Evolutionary conservation across 2,888 invertebrate genomes (phyloP).

Genomic region (Campoplex capitator): DNA sequence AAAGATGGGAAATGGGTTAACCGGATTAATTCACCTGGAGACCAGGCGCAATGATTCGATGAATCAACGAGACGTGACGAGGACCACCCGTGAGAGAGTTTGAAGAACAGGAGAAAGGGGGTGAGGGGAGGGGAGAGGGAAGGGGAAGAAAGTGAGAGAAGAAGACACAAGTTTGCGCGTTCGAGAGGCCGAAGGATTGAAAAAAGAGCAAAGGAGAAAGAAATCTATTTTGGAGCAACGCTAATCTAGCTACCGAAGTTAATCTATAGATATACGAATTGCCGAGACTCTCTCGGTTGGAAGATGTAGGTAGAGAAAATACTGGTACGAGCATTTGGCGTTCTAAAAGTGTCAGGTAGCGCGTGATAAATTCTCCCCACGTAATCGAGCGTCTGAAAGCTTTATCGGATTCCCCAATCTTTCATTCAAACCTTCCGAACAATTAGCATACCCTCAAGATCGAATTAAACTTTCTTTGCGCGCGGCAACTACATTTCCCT

Average conservation of each 20-base stretch:
- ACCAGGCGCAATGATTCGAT: constrained; percentile 32
- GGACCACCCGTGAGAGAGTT: constrained; percentile 52
- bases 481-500: background rate
- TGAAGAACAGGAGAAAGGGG: background rate
- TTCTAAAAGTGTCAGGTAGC: constrained; percentile 66
- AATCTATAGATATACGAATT: background rate
- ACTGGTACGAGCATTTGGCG: constrained; percentile 50
- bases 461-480: constrained; percentile 5
- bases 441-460: background rate
- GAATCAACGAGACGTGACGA: constrained; percentile 42
- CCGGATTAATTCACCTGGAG: constrained; percentile 24
- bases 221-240: constrained; percentile 60
- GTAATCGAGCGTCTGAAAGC: constrained; percentile 44
- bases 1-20: background rate
- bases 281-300: constrained; percentile 28
- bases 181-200: background rate
- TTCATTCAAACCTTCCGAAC: constrained; percentile 36
- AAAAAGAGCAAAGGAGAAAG: constrained; percentile 40
- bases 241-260: constrained; percentile 39
- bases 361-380: constrained; percentile 64
- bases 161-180: constrained; percentile 48
- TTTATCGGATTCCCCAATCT: constrained; percentile 59
- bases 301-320: constrained; percentile 57
- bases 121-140: background rate
- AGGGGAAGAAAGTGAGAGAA: constrained; percentile 17